Percentiles rank a stretch among this genome's conserved stretches.
phyloP scores from a whole-genome alignment of 2,888 invertebrate genomes.

The Syrphus vitripennis region DNA sequence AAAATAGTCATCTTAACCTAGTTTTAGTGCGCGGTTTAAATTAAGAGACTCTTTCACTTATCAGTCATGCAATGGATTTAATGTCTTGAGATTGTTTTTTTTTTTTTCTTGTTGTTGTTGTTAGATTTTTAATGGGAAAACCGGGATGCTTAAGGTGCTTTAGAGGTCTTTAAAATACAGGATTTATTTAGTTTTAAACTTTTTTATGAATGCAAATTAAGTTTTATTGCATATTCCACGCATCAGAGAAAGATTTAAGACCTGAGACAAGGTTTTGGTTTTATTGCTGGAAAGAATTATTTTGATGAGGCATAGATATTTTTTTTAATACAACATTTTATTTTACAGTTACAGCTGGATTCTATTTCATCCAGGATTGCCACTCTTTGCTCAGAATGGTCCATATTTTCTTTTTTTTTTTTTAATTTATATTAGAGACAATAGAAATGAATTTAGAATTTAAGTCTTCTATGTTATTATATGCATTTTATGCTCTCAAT shows the following conservation, averaged over 20 bases:
- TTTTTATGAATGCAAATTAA: background rate
- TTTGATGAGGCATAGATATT: background rate
- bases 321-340: background rate
- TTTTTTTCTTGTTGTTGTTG: background rate
- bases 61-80: slow-evolving; percentile 14
- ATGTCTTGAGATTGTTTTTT: background rate
- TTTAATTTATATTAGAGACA: too few relatives aligned
- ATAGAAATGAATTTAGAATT: too few relatives aligned
- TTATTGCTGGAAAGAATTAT: background rate
- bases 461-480: too few relatives aligned
- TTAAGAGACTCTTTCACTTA: slow-evolving; percentile 23
- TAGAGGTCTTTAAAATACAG: background rate
- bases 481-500: too few relatives aligned
- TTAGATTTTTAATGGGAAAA: background rate
- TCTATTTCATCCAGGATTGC: too few relatives aligned
- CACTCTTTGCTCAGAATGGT: too few relatives aligned
- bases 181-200: background rate
- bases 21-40: slow-evolving; percentile 1
- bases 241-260: background rate
- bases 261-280: background rate
- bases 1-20: slow-evolving; percentile 11
- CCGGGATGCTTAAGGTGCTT: background rate
- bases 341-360: background rate
- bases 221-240: background rate
- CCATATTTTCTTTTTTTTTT: too few relatives aligned